A percentile compares a stretch with the other conserved stretches of the same genome.
phyloP scores from a whole-genome alignment of 2,797 vertebrate species.

The Sandelia bainsii region DNA sequence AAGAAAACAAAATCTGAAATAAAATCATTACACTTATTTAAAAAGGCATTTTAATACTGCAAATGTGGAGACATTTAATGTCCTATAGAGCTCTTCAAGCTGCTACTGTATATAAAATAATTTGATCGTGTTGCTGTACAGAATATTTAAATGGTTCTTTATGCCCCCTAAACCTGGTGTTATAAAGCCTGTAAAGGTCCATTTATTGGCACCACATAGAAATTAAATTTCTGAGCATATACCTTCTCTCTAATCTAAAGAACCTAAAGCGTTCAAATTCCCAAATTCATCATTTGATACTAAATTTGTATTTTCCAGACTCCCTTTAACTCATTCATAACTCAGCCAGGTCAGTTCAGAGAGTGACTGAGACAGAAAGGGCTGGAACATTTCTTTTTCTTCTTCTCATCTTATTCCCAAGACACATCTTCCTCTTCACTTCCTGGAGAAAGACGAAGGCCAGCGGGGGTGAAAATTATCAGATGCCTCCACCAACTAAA shows the following conservation, averaged over 20 bases:
- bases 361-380: conserved; percentile 25
- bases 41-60: neutral
- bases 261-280: no score
- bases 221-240: neutral
- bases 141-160: neutral
- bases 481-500: conserved; percentile 64
- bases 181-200: neutral
- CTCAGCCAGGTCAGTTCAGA: conserved; percentile 31
- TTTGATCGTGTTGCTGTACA: neutral
- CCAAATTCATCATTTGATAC: conserved; percentile 16
- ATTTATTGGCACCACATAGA: neutral
- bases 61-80: neutral
- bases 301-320: conserved; percentile 15
- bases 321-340: conserved; percentile 25
- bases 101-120: neutral
- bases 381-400: conserved; percentile 26
- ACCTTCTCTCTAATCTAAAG: neutral
- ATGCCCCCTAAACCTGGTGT: neutral
- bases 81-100: neutral
- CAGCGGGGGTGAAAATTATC: conserved; percentile 70
- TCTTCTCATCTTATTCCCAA: conserved; percentile 53
- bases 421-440: conserved; percentile 62
- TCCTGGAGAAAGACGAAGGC: conserved; percentile 65
- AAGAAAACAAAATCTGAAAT: neutral
- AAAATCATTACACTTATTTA: neutral